A percentile compares a stretch with the other conserved stretches of the same genome.
These are phyloP conservation scores for Apis laboriosa DNA, from an alignment of 1,140 invertebrate species.

Conservation along the genomic window DNA sequence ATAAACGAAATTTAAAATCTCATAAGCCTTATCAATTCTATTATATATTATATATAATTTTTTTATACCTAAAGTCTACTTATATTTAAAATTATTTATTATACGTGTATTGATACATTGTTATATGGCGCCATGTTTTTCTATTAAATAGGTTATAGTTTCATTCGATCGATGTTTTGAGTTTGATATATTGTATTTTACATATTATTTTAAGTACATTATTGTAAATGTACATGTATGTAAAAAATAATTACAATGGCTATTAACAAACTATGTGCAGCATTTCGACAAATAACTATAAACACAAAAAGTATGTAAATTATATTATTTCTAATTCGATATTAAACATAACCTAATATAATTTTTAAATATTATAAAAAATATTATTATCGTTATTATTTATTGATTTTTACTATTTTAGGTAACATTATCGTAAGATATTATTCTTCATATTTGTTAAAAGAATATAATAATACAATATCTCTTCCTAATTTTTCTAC, in stretches of 20 bases:
- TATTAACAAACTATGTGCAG: conserved; percentile 43
- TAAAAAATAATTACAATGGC: conserved; percentile 29
- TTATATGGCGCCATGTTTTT: too few relatives aligned
- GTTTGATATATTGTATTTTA: background rate
- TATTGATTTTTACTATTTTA: conserved; percentile 14
- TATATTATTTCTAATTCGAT: background rate
- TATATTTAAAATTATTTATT: background rate
- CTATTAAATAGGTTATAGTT: background rate
- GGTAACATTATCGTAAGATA: conserved; percentile 29
- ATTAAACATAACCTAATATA: conserved; percentile 41
- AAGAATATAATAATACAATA: background rate
- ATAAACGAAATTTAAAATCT: conserved; percentile 22
- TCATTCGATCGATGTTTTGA: background rate
- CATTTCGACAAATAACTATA: conserved; percentile 47
- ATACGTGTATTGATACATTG: background rate
- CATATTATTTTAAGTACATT: background rate
- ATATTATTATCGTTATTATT: background rate
- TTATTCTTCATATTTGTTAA: conserved; percentile 17
- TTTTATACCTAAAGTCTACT: background rate
- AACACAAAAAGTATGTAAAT: conserved; percentile 38
- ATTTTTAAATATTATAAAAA: background rate
- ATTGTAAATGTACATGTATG: background rate
- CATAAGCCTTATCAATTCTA: background rate
- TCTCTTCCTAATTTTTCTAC: background rate
- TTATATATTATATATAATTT: background rate